Evolutionary conservation across 2,113 vertebrate genomes (phyloP).

Genomic region (Lasiurus borealis): DNA sequence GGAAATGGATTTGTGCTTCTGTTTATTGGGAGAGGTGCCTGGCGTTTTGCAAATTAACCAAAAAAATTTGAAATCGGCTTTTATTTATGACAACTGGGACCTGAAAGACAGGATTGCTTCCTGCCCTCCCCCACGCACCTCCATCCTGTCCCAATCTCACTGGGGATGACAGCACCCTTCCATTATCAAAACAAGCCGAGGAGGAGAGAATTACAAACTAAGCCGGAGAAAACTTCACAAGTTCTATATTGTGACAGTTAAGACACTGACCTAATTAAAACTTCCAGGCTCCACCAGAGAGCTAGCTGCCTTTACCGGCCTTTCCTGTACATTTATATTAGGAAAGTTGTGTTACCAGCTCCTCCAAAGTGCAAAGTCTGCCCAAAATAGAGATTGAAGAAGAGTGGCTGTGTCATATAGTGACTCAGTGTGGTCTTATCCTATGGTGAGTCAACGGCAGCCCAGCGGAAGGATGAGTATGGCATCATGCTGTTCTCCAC

Average conservation of each 20-base stretch:
- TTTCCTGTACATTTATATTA: background rate
- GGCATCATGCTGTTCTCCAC: background rate
- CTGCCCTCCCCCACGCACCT: too few relatives aligned
- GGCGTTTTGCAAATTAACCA: conserved; percentile 9
- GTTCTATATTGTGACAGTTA: background rate
- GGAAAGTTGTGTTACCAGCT: conserved; percentile 39
- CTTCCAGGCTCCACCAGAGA: background rate
- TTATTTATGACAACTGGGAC: background rate
- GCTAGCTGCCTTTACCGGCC: background rate
- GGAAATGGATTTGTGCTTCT: background rate
- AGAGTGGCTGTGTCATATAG: background rate
- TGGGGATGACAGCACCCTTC: background rate
- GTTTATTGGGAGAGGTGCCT: background rate
- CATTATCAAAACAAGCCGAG: background rate
- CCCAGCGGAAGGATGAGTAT: background rate
- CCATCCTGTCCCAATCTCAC: background rate
- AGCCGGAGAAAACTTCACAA: background rate
- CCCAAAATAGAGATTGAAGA: conserved; percentile 51
- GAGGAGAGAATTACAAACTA: background rate
- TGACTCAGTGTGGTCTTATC: conserved; percentile 45
- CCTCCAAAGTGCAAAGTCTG: background rate
- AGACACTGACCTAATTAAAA: conserved; percentile 41
- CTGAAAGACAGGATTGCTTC: background rate
- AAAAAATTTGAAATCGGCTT: background rate
- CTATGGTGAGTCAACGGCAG: conserved; percentile 21